These are phyloP conservation scores for Leptinotarsa defecta DNA, from an alignment of 1,140 invertebrate species.

Conservation along the genomic window DNA sequence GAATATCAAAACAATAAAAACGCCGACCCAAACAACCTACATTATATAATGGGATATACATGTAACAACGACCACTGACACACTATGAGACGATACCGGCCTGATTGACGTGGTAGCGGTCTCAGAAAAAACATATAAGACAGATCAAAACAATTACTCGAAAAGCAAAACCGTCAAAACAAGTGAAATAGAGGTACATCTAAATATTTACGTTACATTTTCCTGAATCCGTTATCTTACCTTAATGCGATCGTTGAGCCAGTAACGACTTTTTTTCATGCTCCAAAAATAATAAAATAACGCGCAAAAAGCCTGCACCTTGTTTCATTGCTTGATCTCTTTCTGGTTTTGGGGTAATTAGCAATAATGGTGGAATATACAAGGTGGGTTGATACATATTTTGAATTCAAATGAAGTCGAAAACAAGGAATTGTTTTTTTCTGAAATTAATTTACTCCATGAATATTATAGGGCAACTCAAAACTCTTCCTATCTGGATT, in stretches of 20 bases:
- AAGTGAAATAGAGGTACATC: background rate
- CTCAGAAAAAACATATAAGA: background rate
- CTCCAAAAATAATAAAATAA: background rate
- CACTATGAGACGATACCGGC: background rate
- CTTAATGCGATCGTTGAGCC: background rate
- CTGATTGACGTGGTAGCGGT: background rate
- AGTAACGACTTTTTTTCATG: background rate
- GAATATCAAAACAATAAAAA: background rate
- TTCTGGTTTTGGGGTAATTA: background rate
- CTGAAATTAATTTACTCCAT: too few species aligned
- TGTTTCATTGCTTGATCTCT: background rate
- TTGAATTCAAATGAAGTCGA: too few species aligned
- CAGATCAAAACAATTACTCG: constrained; percentile 9
- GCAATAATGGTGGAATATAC: too few species aligned
- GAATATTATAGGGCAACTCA: too few species aligned
- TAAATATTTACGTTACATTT: background rate
- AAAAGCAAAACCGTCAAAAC: constrained; percentile 11
- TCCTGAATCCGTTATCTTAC: background rate
- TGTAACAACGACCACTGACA: background rate
- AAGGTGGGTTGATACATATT: too few species aligned
- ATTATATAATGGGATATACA: background rate
- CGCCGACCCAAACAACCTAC: background rate
- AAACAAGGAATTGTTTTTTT: too few species aligned
- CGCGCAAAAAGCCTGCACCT: background rate
- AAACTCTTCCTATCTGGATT: too few species aligned